Conservation (phyloP, 1,140 invertebrate genomes). For the Gryon sp. region DNA sequence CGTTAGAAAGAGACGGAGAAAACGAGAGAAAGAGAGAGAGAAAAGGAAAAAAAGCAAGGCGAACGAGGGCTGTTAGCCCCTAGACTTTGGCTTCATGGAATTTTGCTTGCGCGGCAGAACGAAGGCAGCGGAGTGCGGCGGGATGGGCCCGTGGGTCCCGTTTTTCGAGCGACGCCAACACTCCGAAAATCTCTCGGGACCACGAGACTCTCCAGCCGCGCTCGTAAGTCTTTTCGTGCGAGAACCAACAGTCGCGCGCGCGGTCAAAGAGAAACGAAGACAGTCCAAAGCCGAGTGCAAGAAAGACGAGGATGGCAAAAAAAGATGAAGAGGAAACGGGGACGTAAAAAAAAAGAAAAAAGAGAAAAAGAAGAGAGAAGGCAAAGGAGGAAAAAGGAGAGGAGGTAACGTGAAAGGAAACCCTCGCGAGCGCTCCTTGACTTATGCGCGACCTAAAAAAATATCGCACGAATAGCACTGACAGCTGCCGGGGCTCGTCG, state of each 20-base stretch:
- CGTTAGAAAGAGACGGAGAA: conserved; percentile 15
- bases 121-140: conserved; percentile 10
- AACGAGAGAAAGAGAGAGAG: not conserved
- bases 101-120: conserved; percentile 49
- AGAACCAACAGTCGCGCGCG: conserved; percentile 5
- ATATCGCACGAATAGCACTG: conserved; percentile 61
- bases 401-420: conserved; percentile 58
- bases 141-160: conserved; percentile 50
- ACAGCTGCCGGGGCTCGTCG: conserved; percentile 38
- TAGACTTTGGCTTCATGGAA: conserved; percentile 44
- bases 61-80: conserved; percentile 46
- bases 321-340: too few species aligned
- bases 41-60: not conserved
- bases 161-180: conserved; percentile 52
- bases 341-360: not conserved
- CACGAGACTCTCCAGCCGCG: conserved; percentile 23
- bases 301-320: too few species aligned
- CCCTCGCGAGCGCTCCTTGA: conserved; percentile 52
- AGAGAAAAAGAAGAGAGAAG: conserved; percentile 12
- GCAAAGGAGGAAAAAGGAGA: conserved; percentile 16
- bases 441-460: conserved; percentile 63
- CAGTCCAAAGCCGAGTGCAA: too few species aligned
- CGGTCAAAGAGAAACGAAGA: conserved; percentile 19
- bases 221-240: conserved; percentile 52
- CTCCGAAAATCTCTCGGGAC: conserved; percentile 47